phyloP scores from a whole-genome alignment of 1,140 invertebrate genomes.

The Druon quercuslanigerum region DNA sequence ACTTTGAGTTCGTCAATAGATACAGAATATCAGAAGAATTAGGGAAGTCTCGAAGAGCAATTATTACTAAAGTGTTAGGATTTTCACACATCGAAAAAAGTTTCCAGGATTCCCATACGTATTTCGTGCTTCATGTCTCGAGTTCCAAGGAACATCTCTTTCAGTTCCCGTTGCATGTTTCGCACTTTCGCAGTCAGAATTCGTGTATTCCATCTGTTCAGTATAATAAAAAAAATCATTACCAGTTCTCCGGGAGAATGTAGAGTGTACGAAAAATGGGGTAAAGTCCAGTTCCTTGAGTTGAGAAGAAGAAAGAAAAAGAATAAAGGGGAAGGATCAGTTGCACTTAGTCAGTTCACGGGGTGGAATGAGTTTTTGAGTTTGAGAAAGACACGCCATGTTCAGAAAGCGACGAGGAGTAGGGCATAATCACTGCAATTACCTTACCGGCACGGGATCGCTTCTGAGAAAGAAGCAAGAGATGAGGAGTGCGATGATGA shows the following conservation, averaged over 20 bases:
- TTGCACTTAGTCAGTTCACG: constrained; percentile 45
- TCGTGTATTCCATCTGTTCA: constrained; percentile 20
- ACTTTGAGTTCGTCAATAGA: too few species aligned
- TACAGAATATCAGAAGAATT: too few species aligned
- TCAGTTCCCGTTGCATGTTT: constrained; percentile 14
- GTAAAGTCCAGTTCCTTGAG: not conserved
- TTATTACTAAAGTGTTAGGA: too few species aligned
- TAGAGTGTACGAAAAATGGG: constrained; percentile 35
- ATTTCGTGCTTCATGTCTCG: too few species aligned
- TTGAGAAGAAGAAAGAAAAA: not conserved
- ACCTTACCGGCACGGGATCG: constrained; percentile 64
- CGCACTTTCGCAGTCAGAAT: constrained; percentile 3
- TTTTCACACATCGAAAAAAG: too few species aligned
- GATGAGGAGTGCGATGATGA: constrained; percentile 29
- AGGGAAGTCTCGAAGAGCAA: too few species aligned
- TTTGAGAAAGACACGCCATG: constrained; percentile 49
- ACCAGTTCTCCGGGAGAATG: constrained; percentile 1
- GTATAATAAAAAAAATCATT: constrained; percentile 24
- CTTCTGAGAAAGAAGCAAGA: constrained; percentile 61
- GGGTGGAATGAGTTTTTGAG: constrained; percentile 56
- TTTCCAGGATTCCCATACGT: too few species aligned
- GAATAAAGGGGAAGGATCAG: not conserved
- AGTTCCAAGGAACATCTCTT: too few species aligned
- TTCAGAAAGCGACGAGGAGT: constrained; percentile 19
- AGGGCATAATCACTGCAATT: constrained; percentile 68